phyloP scores from a whole-genome alignment of 2,888 invertebrate species.

The Diloba caeruleocephala region DNA sequence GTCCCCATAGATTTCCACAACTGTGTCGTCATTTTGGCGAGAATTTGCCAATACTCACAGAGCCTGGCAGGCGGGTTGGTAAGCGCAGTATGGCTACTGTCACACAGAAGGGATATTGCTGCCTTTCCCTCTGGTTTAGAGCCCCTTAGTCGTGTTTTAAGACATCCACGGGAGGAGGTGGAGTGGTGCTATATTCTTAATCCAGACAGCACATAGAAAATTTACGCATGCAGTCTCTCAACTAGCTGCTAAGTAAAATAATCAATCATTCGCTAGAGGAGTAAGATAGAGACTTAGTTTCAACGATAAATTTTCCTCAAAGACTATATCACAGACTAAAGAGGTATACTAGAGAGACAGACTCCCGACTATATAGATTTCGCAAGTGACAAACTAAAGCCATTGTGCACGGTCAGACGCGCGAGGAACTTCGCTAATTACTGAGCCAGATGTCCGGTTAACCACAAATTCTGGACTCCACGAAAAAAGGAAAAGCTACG shows the following conservation, averaged over 20 bases:
- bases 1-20: too few relatives aligned
- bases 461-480: constrained; percentile 30
- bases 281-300: not conserved
- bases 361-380: constrained; percentile 11
- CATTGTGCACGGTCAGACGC: constrained; percentile 11
- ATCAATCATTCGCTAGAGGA: not conserved
- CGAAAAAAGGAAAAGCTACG: too few relatives aligned
- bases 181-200: too few relatives aligned
- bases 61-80: too few relatives aligned
- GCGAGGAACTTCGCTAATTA: constrained; percentile 49
- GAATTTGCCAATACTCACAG: too few relatives aligned
- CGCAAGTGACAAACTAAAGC: constrained; percentile 33
- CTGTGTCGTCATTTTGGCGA: too few relatives aligned
- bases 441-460: constrained; percentile 16
- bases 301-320: constrained; percentile 6
- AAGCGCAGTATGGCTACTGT: too few relatives aligned
- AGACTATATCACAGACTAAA: constrained; percentile 8
- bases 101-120: too few relatives aligned
- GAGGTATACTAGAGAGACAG: not conserved
- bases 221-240: not conserved
- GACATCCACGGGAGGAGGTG: too few relatives aligned
- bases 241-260: not conserved
- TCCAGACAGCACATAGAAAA: too few relatives aligned
- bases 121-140: too few relatives aligned
- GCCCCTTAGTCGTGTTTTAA: too few relatives aligned